phyloP scores from a whole-genome alignment of 2,797 vertebrate genomes.

The Gymnocypris eckloni region DNA sequence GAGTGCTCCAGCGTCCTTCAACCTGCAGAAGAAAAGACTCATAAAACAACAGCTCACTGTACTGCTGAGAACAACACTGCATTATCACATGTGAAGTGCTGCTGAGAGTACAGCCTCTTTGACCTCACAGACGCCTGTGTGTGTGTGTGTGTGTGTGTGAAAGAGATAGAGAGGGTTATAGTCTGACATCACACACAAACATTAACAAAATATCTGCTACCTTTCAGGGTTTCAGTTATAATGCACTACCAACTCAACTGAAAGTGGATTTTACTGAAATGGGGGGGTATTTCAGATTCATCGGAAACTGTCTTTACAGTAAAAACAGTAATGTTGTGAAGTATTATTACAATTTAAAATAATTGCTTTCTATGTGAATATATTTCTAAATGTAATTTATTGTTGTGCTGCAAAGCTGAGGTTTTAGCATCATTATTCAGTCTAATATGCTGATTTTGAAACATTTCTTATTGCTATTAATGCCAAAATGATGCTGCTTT shows the following conservation, averaged over 20 bases:
- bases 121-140: slow-evolving; percentile 39
- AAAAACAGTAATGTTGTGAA: not conserved
- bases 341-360: not conserved
- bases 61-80: slow-evolving; percentile 48
- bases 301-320: not conserved
- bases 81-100: slow-evolving; percentile 65
- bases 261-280: not conserved
- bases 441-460: not conserved
- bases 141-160: slow-evolving; percentile 2
- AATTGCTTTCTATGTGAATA: no score
- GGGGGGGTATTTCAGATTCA: not conserved
- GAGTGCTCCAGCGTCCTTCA: slow-evolving; percentile 63
- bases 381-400: not conserved
- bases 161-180: slow-evolving; percentile 9
- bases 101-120: slow-evolving; percentile 46
- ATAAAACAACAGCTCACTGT: slow-evolving; percentile 60
- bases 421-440: not conserved
- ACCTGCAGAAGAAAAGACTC: slow-evolving; percentile 55
- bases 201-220: not conserved
- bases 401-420: not conserved
- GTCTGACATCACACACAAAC: not conserved
- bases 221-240: not conserved
- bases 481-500: not conserved
- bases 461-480: not conserved
- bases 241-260: not conserved